Evolutionary conservation across 1,140 invertebrate species (phyloP).

Genomic region (Aphis gossypii): DNA sequence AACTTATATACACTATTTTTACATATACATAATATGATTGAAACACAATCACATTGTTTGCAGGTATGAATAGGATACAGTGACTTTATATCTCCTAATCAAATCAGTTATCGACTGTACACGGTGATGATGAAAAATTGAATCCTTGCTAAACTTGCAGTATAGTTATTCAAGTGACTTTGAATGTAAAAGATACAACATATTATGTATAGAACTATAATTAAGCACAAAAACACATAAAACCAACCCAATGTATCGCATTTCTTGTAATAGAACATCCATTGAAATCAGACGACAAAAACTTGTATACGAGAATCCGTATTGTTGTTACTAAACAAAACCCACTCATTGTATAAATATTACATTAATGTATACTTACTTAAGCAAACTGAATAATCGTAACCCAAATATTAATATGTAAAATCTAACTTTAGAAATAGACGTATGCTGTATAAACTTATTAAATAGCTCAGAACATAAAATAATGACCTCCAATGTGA

Average conservation of each 20-base stretch:
- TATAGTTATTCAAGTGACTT: neutral
- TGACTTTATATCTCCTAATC: neutral
- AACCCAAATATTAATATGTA: neutral
- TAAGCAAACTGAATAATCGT: neutral
- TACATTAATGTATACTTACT: neutral
- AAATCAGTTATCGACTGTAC: neutral
- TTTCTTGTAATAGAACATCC: neutral
- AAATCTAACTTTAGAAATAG: neutral
- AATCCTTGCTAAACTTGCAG: neutral
- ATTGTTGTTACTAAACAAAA: neutral
- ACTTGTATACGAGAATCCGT: neutral
- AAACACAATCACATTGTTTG: neutral
- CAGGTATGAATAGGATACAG: neutral
- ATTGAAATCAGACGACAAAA: neutral
- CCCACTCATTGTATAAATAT: neutral
- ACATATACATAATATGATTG: neutral
- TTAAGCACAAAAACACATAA: neutral
- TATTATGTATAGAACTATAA: neutral
- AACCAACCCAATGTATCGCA: neutral
- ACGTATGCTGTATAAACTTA: neutral
- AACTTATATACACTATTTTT: neutral
- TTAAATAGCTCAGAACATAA: neutral
- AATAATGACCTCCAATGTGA: neutral
- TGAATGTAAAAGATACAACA: neutral
- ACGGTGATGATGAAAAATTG: neutral